A percentile compares a stretch with the other conserved stretches of the same genome.
These are phyloP conservation scores for Tenthredo notha DNA, from an alignment of 2,888 invertebrate species.

Conservation along the genomic window DNA sequence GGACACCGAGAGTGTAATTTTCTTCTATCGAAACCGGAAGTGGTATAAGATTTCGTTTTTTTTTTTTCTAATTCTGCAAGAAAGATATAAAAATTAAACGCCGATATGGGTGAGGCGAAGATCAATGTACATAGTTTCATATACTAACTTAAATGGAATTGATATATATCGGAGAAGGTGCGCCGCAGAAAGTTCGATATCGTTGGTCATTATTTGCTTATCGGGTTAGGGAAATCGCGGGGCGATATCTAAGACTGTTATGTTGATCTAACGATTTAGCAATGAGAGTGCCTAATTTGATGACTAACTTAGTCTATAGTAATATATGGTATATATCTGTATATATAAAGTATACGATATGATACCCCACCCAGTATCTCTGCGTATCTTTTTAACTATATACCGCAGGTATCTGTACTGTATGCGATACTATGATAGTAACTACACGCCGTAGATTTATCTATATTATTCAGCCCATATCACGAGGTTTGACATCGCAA, in stretches of 20 bases:
- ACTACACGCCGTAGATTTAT: not conserved
- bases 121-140: not conserved
- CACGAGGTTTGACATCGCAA: not conserved
- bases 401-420: not conserved
- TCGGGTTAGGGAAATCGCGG: not conserved
- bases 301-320: slow-evolving; percentile 15
- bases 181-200: slow-evolving; percentile 4
- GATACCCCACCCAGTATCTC: not conserved
- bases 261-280: not conserved
- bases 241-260: slow-evolving; percentile 3
- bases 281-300: slow-evolving; percentile 15
- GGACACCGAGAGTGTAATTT: not conserved
- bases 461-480: not conserved
- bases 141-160: not conserved
- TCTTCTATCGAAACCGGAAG: not conserved
- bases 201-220: not conserved
- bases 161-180: not conserved
- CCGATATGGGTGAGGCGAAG: not conserved
- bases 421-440: not conserved
- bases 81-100: not conserved
- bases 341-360: not conserved
- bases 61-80: too few species aligned
- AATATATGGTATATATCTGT: not conserved
- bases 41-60: too few species aligned
- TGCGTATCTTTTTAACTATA: not conserved